phyloP scores from a whole-genome alignment of 2,113 vertebrate species.

The Micronycteris hirsuta region DNA sequence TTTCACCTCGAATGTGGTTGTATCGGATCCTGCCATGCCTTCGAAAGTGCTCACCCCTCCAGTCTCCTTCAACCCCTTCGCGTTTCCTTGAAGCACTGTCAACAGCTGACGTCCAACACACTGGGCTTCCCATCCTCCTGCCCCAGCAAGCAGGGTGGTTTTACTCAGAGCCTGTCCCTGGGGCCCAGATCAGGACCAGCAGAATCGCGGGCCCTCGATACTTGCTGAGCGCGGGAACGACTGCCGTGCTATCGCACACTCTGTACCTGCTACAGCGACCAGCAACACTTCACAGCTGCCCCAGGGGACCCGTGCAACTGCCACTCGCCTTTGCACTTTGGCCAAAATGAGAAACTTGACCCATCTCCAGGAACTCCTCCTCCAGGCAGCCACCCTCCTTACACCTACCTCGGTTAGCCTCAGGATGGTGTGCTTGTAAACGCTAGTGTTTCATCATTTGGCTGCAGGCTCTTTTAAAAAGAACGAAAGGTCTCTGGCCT shows the following conservation, averaged over 20 bases:
- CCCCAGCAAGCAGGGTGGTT: background rate
- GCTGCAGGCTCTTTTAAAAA: background rate
- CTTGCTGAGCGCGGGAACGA: background rate
- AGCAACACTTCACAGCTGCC: background rate
- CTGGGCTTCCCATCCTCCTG: background rate
- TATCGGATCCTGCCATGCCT: background rate
- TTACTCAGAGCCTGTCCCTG: background rate
- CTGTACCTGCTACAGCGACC: too few species aligned
- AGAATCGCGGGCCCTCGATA: rapidly evolving
- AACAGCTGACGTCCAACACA: background rate
- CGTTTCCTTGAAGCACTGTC: background rate
- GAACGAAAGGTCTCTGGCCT: background rate
- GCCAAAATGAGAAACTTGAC: background rate
- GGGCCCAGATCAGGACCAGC: background rate
- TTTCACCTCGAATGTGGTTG: background rate
- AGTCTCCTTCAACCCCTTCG: background rate
- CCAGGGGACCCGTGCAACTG: background rate
- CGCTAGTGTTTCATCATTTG: background rate
- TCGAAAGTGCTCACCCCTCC: background rate
- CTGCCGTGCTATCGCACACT: background rate
- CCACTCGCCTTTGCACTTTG: background rate
- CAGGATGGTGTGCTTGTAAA: background rate
- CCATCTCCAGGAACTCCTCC: background rate
- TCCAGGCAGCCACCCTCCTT: background rate
- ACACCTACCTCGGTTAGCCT: background rate